phyloP scores from a whole-genome alignment of 2,888 invertebrate species.

The Apantesis nais region DNA sequence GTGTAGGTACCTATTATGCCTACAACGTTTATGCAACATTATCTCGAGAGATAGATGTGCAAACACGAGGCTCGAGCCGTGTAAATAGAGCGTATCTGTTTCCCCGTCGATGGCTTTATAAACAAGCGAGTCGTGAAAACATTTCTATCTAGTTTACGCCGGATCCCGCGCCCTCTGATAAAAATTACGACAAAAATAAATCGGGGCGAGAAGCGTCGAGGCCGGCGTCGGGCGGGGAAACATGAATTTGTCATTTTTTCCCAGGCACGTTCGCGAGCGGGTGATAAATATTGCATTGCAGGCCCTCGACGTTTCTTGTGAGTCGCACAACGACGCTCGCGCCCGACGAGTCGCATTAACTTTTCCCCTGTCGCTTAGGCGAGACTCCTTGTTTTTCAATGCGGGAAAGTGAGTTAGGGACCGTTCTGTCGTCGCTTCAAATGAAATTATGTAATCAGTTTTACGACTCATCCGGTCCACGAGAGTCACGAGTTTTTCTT shows the following conservation, averaged over 20 bases:
- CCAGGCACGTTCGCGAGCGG: constrained; percentile 80
- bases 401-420: constrained; percentile 72
- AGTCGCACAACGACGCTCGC: constrained; percentile 49
- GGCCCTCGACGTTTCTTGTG: constrained; percentile 70
- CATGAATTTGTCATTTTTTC: constrained; percentile 86
- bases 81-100: constrained; percentile 81
- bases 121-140: constrained; percentile 82
- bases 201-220: constrained; percentile 63
- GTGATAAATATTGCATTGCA: constrained; percentile 85
- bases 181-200: constrained; percentile 82
- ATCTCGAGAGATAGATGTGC: constrained; percentile 77
- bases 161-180: constrained; percentile 77
- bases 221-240: constrained; percentile 61
- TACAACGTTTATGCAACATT: constrained; percentile 77
- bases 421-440: constrained; percentile 75
- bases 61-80: constrained; percentile 69
- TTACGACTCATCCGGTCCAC: constrained; percentile 74
- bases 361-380: constrained; percentile 69
- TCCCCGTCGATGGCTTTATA: constrained; percentile 81
- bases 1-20: constrained; percentile 58
- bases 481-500: constrained; percentile 67
- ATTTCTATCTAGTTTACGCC: constrained; percentile 79
- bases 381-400: constrained; percentile 75
- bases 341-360: constrained; percentile 67
- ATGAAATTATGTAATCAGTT: constrained; percentile 81